phyloP scores from a whole-genome alignment of 2,888 invertebrate genomes.

The Chrysodeixis includens region DNA sequence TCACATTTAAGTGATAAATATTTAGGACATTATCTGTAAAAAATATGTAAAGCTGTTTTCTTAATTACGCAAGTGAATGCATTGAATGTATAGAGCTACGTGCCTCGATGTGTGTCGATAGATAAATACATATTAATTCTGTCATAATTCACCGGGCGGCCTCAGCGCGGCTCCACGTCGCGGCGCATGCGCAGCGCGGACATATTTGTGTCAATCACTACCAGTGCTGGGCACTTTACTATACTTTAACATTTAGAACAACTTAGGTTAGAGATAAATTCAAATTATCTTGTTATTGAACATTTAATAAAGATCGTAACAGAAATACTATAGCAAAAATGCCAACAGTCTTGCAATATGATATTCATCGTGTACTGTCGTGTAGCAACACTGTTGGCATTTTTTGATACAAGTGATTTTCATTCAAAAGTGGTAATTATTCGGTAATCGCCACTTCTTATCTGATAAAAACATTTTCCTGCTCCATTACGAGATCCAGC shows the following conservation, averaged over 20 bases:
- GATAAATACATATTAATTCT: background rate
- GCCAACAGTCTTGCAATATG: too few relatives aligned
- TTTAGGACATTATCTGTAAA: too few relatives aligned
- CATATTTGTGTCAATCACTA: constrained; percentile 9
- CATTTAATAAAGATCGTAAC: background rate
- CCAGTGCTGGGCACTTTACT: background rate
- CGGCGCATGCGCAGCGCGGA: background rate
- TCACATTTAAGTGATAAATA: too few relatives aligned
- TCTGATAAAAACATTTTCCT: too few relatives aligned
- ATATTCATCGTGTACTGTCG: too few relatives aligned
- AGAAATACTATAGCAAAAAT: too few relatives aligned
- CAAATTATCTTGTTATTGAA: background rate
- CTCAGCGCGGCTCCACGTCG: constrained; percentile 8
- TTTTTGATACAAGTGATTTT: too few relatives aligned
- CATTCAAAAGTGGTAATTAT: too few relatives aligned
- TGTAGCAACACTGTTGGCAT: too few relatives aligned
- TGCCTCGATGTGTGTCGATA: background rate
- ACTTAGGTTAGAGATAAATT: background rate
- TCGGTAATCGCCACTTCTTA: too few relatives aligned
- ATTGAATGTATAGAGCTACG: background rate
- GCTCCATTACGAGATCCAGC: too few relatives aligned
- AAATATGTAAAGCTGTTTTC: background rate
- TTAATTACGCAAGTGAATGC: background rate
- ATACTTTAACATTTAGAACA: too few relatives aligned
- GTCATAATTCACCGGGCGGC: background rate